Base-by-base conservation (phyloP, 2,888 invertebrate genomes). In the Agriopis aurantiaria region DNA sequence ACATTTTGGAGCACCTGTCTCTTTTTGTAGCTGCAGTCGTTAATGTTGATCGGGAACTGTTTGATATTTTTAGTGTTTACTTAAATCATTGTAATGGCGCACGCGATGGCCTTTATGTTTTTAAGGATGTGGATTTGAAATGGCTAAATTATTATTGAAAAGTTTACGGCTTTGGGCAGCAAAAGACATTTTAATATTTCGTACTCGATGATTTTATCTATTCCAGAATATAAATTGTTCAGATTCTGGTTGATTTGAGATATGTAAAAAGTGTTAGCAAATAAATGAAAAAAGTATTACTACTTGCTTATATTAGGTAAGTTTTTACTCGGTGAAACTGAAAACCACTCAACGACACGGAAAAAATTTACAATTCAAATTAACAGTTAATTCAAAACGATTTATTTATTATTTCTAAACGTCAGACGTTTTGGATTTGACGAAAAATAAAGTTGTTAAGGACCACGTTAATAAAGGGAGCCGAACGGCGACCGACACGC, bases 361-460 rank as follows among this genome's bases (percentile, higher is more conserved):
- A 84, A 85, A 90, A 84, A 85, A 90, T 90, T 87, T 87, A 88
- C 89, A 90, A 90, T 89, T 89, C 86, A 83, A 89, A 90, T 90
- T 84, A 80, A 82, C 83, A 81, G 82, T 86, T 86, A 86, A 88
- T 87, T 82, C 76, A 74, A 74, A 78, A 80, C 80, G 81, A 85
- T 85, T 88, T 88, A 88, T 88, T 86, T 84, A 85, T 84, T 82
- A 83, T 82, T 84, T 80, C 68, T 65, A 76, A 80, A 80, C 78
- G 78, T 81, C 82, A 82, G 82, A 85, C 84, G 82, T 85, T 84
- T 86, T 83, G 81, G 82, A 83, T 86, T 86, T 85, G 86, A 86
- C 85, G 85, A 89, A 90, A 87, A 89, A 92, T 92, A 89, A 88
- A 91, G 91, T 91, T 90, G 91, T 92, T 89, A 87, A 83, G 82